phyloP scores from a whole-genome alignment of 1,140 invertebrate species.

The Pygmarrhopalites habei region DNA sequence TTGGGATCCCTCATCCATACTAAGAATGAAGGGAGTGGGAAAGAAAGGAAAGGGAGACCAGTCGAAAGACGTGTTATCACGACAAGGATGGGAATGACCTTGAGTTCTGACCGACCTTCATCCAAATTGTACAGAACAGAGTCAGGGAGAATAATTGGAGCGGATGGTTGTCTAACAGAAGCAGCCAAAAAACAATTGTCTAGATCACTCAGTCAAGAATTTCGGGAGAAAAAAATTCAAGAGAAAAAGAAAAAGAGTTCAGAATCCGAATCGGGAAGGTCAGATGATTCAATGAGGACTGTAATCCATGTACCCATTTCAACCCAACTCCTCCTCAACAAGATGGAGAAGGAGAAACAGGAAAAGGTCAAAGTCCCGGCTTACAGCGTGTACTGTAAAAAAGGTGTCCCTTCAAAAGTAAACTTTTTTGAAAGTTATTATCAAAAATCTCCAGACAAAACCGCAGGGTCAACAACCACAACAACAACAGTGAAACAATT shows the following conservation, averaged over 20 bases:
- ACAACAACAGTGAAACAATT: too few species aligned
- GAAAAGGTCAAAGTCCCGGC: conserved; percentile 24
- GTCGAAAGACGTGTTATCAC: conserved; percentile 18
- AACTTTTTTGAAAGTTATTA: conserved; percentile 33
- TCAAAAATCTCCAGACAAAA: neutral
- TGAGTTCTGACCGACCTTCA: conserved; percentile 15
- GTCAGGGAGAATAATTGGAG: conserved; percentile 19
- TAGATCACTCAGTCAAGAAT: conserved; percentile 61
- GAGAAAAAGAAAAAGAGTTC: conserved; percentile 13
- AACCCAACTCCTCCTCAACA: conserved; percentile 26
- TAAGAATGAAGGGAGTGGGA: neutral
- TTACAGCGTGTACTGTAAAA: conserved; percentile 30
- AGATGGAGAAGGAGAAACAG: conserved; percentile 21
- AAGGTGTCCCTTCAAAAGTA: conserved; percentile 33
- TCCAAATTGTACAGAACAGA: conserved; percentile 13
- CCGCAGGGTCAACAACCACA: too few species aligned
- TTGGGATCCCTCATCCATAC: conserved; percentile 27
- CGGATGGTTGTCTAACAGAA: conserved; percentile 47
- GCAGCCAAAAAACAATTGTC: conserved; percentile 64
- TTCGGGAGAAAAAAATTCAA: conserved; percentile 48
- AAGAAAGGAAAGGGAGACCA: neutral
- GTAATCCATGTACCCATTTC: conserved; percentile 48
- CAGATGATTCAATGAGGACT: conserved; percentile 59
- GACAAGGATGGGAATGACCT: conserved; percentile 28
- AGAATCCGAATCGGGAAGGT: conserved; percentile 47